Conservation (phyloP, 2,888 invertebrate genomes). For the Phragmatobia fuliginosa region DNA sequence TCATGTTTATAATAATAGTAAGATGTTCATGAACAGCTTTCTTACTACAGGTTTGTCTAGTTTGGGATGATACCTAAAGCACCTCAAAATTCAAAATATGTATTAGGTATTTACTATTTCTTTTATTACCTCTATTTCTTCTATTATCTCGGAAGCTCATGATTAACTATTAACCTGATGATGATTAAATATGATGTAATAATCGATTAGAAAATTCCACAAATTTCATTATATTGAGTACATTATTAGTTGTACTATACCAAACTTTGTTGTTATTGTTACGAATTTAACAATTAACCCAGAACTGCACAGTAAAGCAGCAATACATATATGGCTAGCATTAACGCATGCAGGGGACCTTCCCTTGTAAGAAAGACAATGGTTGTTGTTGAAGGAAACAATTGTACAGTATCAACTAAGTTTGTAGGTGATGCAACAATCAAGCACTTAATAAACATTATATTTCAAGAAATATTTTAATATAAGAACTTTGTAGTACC, state of each 20-base stretch:
- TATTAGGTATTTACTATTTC: too few species aligned
- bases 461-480: constrained; percentile 17
- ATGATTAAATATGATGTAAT: background rate
- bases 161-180: background rate
- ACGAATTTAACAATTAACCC: background rate
- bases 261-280: background rate
- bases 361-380: constrained; percentile 48
- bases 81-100: too few species aligned
- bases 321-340: background rate
- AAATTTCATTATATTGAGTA: background rate
- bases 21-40: background rate
- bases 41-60: background rate
- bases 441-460: constrained; percentile 33
- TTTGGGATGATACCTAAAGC: background rate
- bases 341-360: background rate
- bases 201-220: background rate
- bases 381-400: constrained; percentile 50
- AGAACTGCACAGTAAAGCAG: background rate
- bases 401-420: constrained; percentile 41
- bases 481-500: constrained; percentile 7
- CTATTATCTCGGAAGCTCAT: too few species aligned
- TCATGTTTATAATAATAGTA: background rate
- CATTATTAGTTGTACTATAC: background rate
- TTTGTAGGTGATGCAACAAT: constrained; percentile 46
- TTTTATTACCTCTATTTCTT: too few species aligned